A percentile compares a stretch with the other conserved stretches of the same genome.
These are phyloP conservation scores for Folsomia manolachei DNA, from an alignment of 2,888 invertebrate genomes.

Conservation along the genomic window DNA sequence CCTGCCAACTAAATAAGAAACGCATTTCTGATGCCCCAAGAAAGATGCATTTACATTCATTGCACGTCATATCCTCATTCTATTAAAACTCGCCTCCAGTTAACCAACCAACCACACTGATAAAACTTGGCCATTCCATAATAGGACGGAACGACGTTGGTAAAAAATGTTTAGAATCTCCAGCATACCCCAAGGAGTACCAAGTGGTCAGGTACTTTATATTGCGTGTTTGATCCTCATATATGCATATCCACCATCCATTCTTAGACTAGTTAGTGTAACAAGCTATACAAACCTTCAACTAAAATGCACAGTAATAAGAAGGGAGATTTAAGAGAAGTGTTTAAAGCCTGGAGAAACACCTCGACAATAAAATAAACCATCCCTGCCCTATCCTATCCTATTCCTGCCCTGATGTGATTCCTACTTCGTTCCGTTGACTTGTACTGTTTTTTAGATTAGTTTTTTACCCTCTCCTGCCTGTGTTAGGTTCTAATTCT, in stretches of 20 bases:
- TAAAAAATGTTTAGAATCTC: constrained; percentile 8
- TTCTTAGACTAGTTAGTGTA: not conserved
- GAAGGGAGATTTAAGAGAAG: not conserved
- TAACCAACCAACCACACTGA: not conserved
- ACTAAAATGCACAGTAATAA: too few species aligned
- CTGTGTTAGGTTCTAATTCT: too few species aligned
- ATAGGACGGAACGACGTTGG: not conserved
- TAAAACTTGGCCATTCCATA: constrained; percentile 6
- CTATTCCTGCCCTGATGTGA: constrained; percentile 29
- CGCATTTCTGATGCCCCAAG: not conserved
- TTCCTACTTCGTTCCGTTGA: not conserved
- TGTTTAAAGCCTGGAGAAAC: constrained; percentile 15
- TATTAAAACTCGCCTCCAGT: constrained; percentile 6
- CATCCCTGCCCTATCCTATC: constrained; percentile 30
- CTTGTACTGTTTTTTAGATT: constrained; percentile 14
- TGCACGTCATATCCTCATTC: constrained; percentile 17
- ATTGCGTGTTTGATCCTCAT: too few species aligned
- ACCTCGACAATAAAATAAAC: constrained; percentile 1
- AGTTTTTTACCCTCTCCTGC: constrained; percentile 9
- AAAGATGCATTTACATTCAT: not conserved
- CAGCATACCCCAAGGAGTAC: not conserved
- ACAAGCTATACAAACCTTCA: too few species aligned
- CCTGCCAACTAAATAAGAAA: not conserved
- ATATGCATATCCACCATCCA: not conserved
- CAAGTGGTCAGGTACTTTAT: constrained; percentile 10